Evolutionary conservation across 2,797 vertebrate genomes (phyloP).

Genomic region (Prionace glauca): DNA sequence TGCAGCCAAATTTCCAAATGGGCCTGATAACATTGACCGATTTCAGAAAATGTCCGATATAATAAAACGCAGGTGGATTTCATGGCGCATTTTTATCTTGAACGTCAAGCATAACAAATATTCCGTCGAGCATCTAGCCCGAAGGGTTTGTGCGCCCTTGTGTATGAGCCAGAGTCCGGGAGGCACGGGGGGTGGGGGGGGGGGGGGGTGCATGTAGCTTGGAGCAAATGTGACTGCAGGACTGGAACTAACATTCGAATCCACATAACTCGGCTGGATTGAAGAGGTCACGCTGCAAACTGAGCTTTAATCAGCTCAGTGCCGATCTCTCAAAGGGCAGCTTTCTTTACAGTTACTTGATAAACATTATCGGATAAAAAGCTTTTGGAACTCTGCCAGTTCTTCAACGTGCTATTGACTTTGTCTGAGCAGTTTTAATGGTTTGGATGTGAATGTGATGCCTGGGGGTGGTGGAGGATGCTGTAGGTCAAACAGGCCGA

Average conservation of each 20-base stretch:
- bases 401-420: neutral
- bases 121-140: neutral
- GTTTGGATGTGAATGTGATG: neutral
- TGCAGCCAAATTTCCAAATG: neutral
- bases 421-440: slow-evolving; percentile 5
- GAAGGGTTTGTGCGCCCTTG: neutral
- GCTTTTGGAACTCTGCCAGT: neutral
- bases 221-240: neutral
- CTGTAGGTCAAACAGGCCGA: neutral
- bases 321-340: neutral
- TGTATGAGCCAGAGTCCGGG: neutral
- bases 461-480: no score
- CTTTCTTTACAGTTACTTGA: neutral
- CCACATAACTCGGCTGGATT: no score
- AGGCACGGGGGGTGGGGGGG: neutral
- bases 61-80: neutral
- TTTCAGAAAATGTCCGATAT: neutral
- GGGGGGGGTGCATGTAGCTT: no score
- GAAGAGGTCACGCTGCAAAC: neutral
- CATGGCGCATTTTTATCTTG: neutral
- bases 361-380: slow-evolving; percentile 16
- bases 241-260: neutral
- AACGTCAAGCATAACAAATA: neutral
- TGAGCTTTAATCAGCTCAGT: neutral
- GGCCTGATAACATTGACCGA: neutral